Evolutionary conservation across 2,113 vertebrate genomes (phyloP), one percentile per base, ranked within the genome.

Genomic region (Stigmatopora argus): DNA sequence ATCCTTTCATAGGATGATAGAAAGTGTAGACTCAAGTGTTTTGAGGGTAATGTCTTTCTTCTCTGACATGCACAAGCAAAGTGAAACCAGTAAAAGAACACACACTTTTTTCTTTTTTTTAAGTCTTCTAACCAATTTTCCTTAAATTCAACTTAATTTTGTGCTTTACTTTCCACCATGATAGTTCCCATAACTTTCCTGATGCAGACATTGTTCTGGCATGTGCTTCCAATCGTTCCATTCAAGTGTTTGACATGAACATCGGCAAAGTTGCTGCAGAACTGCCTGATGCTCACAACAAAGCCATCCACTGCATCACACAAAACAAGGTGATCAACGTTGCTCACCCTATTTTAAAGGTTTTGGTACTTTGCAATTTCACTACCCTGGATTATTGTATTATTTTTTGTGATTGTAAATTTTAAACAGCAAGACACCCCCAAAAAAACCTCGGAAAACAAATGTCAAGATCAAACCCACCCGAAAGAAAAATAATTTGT

Each of bases 241-340:
- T 97, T 78, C 93, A 94, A 74, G 79, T 94, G 15, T 93, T 95
- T 74, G 93, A 98, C 81, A 91, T 96, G 84, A 95, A 94, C 62
- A 86, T 69, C 11, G 91, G 89, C 49, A 51, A 75, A 55, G 90
- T 92, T 9, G 73, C 78, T 4, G 89, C 93, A 2, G 41, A 86
- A 65, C 78, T 94, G 58, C 79, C 78, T 0, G 92, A 94, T 71
- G 89, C 78, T 85, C 95, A 95, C 73, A 79, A 85, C 14, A 87
- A 89, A 90, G 81, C 92, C 3, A 53, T 90, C 68, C 91, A 96
- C 80, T 93, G 93, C 59, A 92, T 98, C 64, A 89, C 90, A 66
- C 94, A 95, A 73, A 96, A 96, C 78, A 93, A 92, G 83, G 95
- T 96, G 75, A 83, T 61, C 5, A 49, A 49, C 2, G 0, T 64